These are phyloP conservation scores for Colletes latitarsis DNA, from an alignment of 1,140 invertebrate species.

Conservation along the genomic window DNA sequence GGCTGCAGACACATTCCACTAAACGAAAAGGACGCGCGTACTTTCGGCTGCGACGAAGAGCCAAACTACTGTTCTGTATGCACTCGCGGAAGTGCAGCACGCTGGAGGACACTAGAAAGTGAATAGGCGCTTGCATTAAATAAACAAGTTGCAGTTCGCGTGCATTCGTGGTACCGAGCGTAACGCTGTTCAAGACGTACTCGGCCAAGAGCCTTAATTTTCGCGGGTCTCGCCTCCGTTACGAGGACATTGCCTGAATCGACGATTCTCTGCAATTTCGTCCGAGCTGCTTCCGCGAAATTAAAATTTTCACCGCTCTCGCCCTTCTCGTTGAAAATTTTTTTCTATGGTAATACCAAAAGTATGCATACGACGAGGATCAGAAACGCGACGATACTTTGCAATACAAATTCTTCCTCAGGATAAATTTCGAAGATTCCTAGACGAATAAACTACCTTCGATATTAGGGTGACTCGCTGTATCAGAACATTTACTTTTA, in stretches of 20 bases:
- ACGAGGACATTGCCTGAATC: constrained; percentile 42
- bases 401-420: too few relatives aligned
- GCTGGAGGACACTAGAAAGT: constrained; percentile 36
- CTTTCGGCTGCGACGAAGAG: constrained; percentile 8
- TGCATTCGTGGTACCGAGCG: constrained; percentile 34
- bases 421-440: too few relatives aligned
- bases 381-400: too few relatives aligned
- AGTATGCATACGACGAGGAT: too few relatives aligned
- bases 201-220: constrained; percentile 51
- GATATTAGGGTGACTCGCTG: too few relatives aligned
- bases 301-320: constrained; percentile 1
- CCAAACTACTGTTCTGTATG: constrained; percentile 38
- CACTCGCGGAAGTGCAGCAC: constrained; percentile 33
- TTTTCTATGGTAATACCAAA: background rate
- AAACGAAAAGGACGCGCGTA: constrained; percentile 17
- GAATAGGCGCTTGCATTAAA: constrained; percentile 61
- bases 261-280: constrained; percentile 23
- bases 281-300: background rate
- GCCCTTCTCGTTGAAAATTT: background rate
- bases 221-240: constrained; percentile 41
- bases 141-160: constrained; percentile 57
- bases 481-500: too few relatives aligned
- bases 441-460: too few relatives aligned
- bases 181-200: constrained; percentile 22
- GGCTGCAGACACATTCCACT: background rate